phyloP scores from a whole-genome alignment of 2,888 invertebrate genomes.

The Globia sparganii region DNA sequence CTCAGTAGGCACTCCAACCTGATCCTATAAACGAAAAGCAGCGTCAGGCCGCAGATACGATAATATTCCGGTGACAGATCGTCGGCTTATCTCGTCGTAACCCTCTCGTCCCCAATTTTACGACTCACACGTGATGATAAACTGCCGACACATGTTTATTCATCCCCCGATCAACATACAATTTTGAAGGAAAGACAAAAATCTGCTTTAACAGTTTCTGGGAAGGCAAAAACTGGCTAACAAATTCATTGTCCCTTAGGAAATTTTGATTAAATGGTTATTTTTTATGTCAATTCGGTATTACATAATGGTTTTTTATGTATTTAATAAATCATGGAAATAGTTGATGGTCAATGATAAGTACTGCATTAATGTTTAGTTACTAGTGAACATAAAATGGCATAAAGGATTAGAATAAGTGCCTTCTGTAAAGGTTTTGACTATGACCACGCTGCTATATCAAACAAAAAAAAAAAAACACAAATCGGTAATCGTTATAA shows the following conservation, averaged over 20 bases:
- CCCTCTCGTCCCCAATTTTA: constrained; percentile 63
- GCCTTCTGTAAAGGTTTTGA: not conserved
- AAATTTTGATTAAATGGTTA: constrained; percentile 17
- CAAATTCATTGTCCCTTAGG: constrained; percentile 15
- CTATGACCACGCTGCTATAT: not conserved
- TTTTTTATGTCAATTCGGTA: constrained; percentile 30
- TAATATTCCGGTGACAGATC: constrained; percentile 66
- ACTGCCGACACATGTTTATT: constrained; percentile 68
- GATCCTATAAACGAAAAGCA: constrained; percentile 47
- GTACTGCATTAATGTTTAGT: not conserved
- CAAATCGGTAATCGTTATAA: not conserved
- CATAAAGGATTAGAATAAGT: not conserved
- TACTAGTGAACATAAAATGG: not conserved
- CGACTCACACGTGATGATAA: constrained; percentile 64
- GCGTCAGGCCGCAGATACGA: constrained; percentile 61
- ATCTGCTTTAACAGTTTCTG: constrained; percentile 36
- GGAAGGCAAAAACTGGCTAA: constrained; percentile 9
- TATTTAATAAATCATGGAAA: constrained; percentile 1
- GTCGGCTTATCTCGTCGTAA: constrained; percentile 61
- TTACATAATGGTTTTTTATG: constrained; percentile 16
- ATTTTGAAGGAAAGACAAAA: constrained; percentile 53
- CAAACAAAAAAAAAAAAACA: no score
- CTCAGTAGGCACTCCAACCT: constrained; percentile 29
- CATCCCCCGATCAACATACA: constrained; percentile 63
- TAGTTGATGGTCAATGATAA: not conserved